These are phyloP conservation scores for Leptodirus hochenwartii DNA, from an alignment of 2,888 invertebrate species.

Conservation along the genomic window DNA sequence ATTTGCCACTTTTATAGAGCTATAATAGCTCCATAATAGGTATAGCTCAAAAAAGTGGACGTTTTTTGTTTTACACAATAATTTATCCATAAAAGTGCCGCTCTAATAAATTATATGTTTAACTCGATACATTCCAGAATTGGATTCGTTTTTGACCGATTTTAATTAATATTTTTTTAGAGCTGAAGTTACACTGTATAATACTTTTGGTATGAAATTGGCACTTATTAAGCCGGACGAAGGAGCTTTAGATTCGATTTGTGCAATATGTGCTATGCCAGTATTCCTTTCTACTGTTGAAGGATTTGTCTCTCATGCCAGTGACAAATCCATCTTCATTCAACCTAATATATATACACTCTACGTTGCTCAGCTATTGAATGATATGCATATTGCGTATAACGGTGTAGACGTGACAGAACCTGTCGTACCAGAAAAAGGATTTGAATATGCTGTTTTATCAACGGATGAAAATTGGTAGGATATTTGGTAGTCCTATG, in stretches of 20 bases:
- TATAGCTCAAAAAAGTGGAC: too few species aligned
- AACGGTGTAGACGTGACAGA: constrained; percentile 24
- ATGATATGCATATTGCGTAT: constrained; percentile 37
- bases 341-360: constrained; percentile 35
- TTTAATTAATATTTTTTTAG: constrained; percentile 27
- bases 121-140: background rate
- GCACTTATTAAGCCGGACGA: constrained; percentile 33
- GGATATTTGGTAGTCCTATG: too few species aligned
- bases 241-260: constrained; percentile 31
- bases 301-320: constrained; percentile 38
- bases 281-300: constrained; percentile 40
- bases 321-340: constrained; percentile 40
- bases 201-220: constrained; percentile 31
- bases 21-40: too few species aligned
- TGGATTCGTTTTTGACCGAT: constrained; percentile 2
- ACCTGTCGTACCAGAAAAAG: constrained; percentile 29
- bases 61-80: too few species aligned
- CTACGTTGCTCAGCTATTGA: constrained; percentile 27
- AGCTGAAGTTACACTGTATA: constrained; percentile 45
- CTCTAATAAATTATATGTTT: background rate
- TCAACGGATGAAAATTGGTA: constrained; percentile 25
- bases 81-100: too few species aligned
- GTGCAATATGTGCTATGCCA: constrained; percentile 40
- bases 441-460: constrained; percentile 38
- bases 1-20: too few species aligned